Conservation (phyloP, 2,797 vertebrate genomes). For the Holocentrus rufus region DNA sequence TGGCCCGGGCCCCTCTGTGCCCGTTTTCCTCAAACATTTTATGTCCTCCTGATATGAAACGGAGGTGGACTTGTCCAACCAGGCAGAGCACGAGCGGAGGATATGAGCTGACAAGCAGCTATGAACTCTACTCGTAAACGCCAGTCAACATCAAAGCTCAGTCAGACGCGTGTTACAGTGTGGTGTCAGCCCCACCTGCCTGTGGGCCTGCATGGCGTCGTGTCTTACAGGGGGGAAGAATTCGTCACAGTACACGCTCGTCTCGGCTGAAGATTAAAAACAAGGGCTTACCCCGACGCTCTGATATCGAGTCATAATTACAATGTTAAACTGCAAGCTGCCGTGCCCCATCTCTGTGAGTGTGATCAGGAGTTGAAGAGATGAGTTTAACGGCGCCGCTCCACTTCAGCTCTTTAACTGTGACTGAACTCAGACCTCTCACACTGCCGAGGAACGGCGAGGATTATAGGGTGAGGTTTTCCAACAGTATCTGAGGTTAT, state of each 20-base stretch:
- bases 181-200: slow-evolving; percentile 49
- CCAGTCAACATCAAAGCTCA: slow-evolving; percentile 63
- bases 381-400: slow-evolving; percentile 35
- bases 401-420: slow-evolving; percentile 37
- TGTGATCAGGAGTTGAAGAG: slow-evolving; percentile 21
- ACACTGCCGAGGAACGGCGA: slow-evolving; percentile 13
- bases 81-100: slow-evolving; percentile 44
- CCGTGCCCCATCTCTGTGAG: slow-evolving; percentile 1
- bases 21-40: slow-evolving; percentile 39
- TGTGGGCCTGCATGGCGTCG: slow-evolving; percentile 30
- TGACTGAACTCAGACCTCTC: slow-evolving; percentile 67
- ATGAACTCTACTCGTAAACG: slow-evolving; percentile 68
- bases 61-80: slow-evolving; percentile 47
- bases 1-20: neutral
- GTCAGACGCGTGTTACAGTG: slow-evolving; percentile 23
- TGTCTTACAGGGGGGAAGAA: neutral
- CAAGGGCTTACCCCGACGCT: slow-evolving; percentile 7
- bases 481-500: slow-evolving; percentile 10
- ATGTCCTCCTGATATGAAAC: slow-evolving; percentile 36
- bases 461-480: slow-evolving; percentile 26
- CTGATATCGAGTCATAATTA: neutral
- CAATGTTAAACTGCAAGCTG: slow-evolving; percentile 1
- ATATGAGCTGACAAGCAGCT: slow-evolving; percentile 63
- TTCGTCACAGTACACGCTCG: neutral
- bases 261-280: slow-evolving; percentile 24